These are phyloP conservation scores for Sminthopsis crassicaudata DNA, from an alignment of 2,113 vertebrate genomes.

Conservation along the genomic window DNA sequence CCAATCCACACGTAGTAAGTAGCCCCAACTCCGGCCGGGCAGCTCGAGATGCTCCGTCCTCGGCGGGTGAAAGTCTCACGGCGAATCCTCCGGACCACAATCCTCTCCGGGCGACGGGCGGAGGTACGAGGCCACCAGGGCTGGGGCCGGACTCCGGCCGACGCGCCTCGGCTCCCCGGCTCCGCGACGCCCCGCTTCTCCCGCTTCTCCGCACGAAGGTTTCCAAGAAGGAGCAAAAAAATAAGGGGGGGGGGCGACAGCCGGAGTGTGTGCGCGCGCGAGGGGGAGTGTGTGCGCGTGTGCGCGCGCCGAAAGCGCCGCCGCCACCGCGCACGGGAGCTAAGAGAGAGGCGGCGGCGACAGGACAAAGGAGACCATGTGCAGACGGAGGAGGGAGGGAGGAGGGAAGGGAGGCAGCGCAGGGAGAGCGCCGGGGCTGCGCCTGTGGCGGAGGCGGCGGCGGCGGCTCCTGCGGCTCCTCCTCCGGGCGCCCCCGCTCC, in stretches of 20 bases:
- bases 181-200: constrained; percentile 36
- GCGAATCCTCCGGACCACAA: constrained; percentile 27
- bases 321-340: constrained; percentile 66
- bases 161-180: constrained; percentile 3
- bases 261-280: constrained; percentile 21
- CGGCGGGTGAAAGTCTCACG: constrained; percentile 40
- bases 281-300: not conserved
- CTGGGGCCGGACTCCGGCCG: not conserved
- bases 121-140: not conserved
- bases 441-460: constrained; percentile 42
- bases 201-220: constrained; percentile 34
- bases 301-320: constrained; percentile 56
- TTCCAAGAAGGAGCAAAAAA: not conserved
- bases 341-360: constrained; percentile 77
- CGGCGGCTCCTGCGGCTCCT: constrained; percentile 55
- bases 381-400: constrained; percentile 75
- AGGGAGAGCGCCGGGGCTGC: constrained; percentile 51
- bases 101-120: not conserved
- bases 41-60: not conserved
- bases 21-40: constrained; percentile 56
- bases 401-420: constrained; percentile 61
- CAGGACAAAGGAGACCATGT: constrained; percentile 82
- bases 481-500: constrained; percentile 25
- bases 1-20: constrained; percentile 50
- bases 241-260: constrained; percentile 12